Conservation (phyloP, 2,888 invertebrate species). For the Xylophagus ater region DNA sequence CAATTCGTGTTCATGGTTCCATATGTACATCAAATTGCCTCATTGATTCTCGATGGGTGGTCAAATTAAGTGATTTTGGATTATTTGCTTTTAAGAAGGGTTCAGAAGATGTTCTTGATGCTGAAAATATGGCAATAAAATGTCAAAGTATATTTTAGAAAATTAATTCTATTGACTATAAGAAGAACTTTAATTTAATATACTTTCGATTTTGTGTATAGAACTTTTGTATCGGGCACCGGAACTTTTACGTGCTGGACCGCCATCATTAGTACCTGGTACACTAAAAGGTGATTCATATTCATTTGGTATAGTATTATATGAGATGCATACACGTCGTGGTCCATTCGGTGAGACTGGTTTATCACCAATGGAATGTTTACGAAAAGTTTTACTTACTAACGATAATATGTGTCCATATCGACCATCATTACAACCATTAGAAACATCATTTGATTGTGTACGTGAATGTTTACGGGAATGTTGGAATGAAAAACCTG, state of each 20-base stretch:
- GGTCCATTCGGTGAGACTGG: slow-evolving; percentile 73
- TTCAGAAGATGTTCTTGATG: slow-evolving; percentile 53
- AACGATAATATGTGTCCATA: slow-evolving; percentile 31
- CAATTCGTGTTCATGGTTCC: slow-evolving; percentile 76
- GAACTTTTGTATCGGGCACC: slow-evolving; percentile 72
- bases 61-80: slow-evolving; percentile 87
- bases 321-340: slow-evolving; percentile 74
- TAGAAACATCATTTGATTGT: slow-evolving; percentile 75
- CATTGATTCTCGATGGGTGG: slow-evolving; percentile 90
- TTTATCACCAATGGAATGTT: slow-evolving; percentile 52
- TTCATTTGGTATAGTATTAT: slow-evolving; percentile 78
- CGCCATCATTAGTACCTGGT: slow-evolving; percentile 40
- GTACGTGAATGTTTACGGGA: slow-evolving; percentile 74
- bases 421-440: slow-evolving; percentile 63
- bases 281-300: slow-evolving; percentile 73
- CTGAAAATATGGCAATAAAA: slow-evolving; percentile 46
- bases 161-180: slow-evolving; percentile 2
- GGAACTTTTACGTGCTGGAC: slow-evolving; percentile 53
- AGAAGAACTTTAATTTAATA: slow-evolving; percentile 7
- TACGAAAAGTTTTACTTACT: slow-evolving; percentile 35
- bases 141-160: slow-evolving; percentile 51
- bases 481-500: slow-evolving; percentile 77
- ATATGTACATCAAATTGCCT: slow-evolving; percentile 84
- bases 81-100: slow-evolving; percentile 74
- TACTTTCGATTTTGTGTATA: slow-evolving; percentile 33